Evolutionary conservation across 2,888 invertebrate species (phyloP), one percentile per base, ranked within the genome.

Genomic region (Cephalotes varians): DNA sequence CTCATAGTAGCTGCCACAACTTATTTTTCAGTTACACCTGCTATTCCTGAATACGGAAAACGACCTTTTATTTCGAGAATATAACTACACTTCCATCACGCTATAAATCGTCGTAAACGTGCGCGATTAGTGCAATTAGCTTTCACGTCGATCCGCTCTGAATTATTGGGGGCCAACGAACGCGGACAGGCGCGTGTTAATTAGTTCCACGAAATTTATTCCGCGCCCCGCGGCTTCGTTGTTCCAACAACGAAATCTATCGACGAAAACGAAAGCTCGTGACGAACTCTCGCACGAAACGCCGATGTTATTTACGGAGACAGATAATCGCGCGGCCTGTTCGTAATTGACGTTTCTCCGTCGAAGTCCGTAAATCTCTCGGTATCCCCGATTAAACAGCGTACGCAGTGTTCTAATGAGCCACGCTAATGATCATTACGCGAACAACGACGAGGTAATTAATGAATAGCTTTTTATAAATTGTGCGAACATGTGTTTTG

Each of bases 181-280:
- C 88, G 25, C 81, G 69, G 74, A 83, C 37, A 37, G 77, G 86
- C 49, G 64, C 25, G 82, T 76, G 88, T 91, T 91, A 92, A 91
- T 91, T 90, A 87, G 86, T 88, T 88, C 84, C 87, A 88, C 83
- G 86, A 89, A 90, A 91, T 91, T 90, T 89, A 82, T 85, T 67
- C 71, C 25, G 60, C 60, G 60, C n/a, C 5, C 15, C n/a, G 31
- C 62, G 67, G 28, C 21, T 25, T 49, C 82, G 34, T 18, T 77
- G 28, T 15, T 60, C 12, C 21, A 60, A 56, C 81, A 51, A 56
- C 47, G 65, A 76, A 56, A 81, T 67, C 71, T 28, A 54, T 72
- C 54, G 65, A 62, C 34, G 37, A 56, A 80, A 73, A 60, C 2
- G 25, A 44, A 51, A 74, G 37, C 34, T 12, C 56, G 60, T 18